Percentiles rank a stretch among this genome's conserved stretches.
phyloP scores from a whole-genome alignment of 2,888 invertebrate genomes.

The Caenorhabditis sp. region DNA sequence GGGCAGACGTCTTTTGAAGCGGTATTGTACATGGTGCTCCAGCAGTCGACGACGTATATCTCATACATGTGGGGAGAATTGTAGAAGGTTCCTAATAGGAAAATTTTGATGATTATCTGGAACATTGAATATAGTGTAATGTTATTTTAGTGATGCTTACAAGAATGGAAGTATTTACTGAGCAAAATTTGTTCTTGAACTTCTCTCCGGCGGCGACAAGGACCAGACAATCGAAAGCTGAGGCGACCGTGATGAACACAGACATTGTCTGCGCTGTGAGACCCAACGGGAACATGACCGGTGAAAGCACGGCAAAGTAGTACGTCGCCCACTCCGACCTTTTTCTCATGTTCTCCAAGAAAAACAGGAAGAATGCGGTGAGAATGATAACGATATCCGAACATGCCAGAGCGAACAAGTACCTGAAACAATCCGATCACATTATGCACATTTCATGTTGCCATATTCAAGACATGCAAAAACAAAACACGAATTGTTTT shows the following conservation, averaged over 20 bases:
- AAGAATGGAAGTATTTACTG: slow-evolving; percentile 63
- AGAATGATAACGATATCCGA: slow-evolving; percentile 72
- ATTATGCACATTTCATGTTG: too few relatives aligned
- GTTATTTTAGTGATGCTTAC: slow-evolving; percentile 21
- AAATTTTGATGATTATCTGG: slow-evolving; percentile 47
- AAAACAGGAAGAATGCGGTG: slow-evolving; percentile 76
- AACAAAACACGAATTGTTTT: not conserved
- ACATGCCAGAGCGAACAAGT: slow-evolving; percentile 74
- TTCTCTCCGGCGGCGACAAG: slow-evolving; percentile 67
- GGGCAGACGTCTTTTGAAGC: slow-evolving; percentile 75
- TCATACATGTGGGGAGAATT: slow-evolving; percentile 76
- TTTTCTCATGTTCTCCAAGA: slow-evolving; percentile 75
- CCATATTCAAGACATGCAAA: too few relatives aligned
- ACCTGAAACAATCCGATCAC: slow-evolving; percentile 57
- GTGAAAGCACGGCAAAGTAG: slow-evolving; percentile 72
- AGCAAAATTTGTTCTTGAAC: slow-evolving; percentile 68
- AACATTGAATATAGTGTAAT: not conserved
- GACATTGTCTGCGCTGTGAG: slow-evolving; percentile 68
- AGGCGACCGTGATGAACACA: slow-evolving; percentile 75
- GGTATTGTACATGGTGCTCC: slow-evolving; percentile 69
- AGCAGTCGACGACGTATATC: slow-evolving; percentile 76
- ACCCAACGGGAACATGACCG: slow-evolving; percentile 75
- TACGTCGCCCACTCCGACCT: slow-evolving; percentile 68
- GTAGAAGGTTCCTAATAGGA: slow-evolving; percentile 68
- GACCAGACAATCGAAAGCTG: slow-evolving; percentile 75